Base-by-base conservation (phyloP, 2,888 invertebrate genomes). In the Tanypteryx hageni region DNA sequence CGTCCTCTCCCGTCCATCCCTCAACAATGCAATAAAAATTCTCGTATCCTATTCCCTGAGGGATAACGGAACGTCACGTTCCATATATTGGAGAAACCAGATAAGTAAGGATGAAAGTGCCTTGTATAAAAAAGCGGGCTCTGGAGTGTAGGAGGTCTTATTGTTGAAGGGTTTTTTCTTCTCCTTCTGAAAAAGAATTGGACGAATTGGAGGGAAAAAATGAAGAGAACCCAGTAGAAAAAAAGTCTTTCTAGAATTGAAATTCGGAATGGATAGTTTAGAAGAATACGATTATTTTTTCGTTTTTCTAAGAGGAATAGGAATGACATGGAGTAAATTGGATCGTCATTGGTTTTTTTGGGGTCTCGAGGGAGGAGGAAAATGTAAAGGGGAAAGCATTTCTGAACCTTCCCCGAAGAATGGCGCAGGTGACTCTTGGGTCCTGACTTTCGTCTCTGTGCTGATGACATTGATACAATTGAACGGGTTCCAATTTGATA, bases 401-500 rank as follows among this genome's bases (percentile, higher is more conserved):
- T 1, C 3, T 5, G 44, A 44, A 44, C 44, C 44, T 3, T 44
- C 44, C 1, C 44, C 44, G 5, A 44, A 44, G 44, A 44, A 44
- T 44, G 44, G 44, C 44, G 44, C 44, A 44, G 44, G 44, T 44
- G 44, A 68, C n/a, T 68, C 68, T 68, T 22, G n/a, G n/a, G 18
- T 64, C 64, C 44, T 44, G 64, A 18, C 64, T 64, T n/a, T 18
- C 64, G 64, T 64, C 16, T 11, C 9, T 13, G 22, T 76, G 22
- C 22, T 76, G 76, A 27, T 76, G 76, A 27, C 76, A 76, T 76
- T 76, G 22, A 22, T 76, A 22, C 22, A 22, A 76, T 27, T 76
- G 76, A 76, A 27, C 76, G 76, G 76, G 27, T 22, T 13, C 76
- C 76, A 76, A 76, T 76, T 76, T 76, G 76, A 76, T 76, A 76